Percentiles rank a stretch among this genome's conserved stretches.
Evolutionary conservation across 2,797 vertebrate genomes (phyloP).

Genomic region (Phoeniculus purpureus): DNA sequence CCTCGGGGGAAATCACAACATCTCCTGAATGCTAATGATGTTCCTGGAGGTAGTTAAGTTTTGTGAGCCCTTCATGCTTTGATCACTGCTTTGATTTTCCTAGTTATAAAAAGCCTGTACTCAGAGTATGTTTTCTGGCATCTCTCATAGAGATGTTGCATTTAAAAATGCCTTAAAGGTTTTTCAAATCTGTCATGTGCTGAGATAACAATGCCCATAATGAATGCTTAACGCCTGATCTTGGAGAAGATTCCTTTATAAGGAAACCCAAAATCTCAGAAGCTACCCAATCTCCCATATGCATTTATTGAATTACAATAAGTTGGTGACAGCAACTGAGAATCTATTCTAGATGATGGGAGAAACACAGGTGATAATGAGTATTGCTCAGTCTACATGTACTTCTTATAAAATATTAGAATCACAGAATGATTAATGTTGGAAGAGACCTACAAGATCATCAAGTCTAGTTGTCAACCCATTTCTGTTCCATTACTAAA

Average conservation of each 20-base stretch:
- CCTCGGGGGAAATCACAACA: not conserved
- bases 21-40: not conserved
- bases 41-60: not conserved
- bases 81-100: not conserved
- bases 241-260: not conserved
- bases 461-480: too few relatives aligned
- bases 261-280: not conserved
- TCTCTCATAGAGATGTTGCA: not conserved
- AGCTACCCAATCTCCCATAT: not conserved
- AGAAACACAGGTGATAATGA: not conserved
- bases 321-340: not conserved
- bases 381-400: fast-evolving
- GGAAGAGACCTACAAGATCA: too few relatives aligned
- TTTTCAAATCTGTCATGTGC: not conserved
- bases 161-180: not conserved
- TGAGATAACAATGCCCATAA: not conserved
- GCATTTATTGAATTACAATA: not conserved
- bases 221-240: fast-evolving
- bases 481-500: not conserved
- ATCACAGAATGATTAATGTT: too few relatives aligned
- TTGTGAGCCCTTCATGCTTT: not conserved
- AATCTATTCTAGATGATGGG: not conserved
- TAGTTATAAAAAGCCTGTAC: not conserved
- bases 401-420: fast-evolving
- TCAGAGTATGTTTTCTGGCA: not conserved